Conservation (phyloP, 2,113 vertebrate species). For the Amblyornis subalaris region DNA sequence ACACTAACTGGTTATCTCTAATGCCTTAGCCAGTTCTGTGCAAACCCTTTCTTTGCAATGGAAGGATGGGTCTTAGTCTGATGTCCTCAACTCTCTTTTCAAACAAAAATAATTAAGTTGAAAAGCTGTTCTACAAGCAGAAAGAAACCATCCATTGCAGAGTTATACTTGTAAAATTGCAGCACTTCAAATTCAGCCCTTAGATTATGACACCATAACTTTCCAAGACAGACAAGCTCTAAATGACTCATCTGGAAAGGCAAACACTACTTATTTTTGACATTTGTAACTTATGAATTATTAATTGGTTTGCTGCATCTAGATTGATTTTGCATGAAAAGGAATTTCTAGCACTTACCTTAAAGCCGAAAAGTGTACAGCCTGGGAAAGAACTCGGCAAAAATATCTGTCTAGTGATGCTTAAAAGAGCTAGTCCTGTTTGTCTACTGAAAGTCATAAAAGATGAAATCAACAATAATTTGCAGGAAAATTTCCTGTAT, state of each 20-base stretch:
- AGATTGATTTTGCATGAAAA: conserved; percentile 21
- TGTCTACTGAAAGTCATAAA: not conserved
- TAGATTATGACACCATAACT: not conserved
- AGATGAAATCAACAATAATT: not conserved
- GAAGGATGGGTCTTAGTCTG: not conserved
- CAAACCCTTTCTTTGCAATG: not conserved
- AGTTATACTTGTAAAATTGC: not conserved
- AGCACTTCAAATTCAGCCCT: not conserved
- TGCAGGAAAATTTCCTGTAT: not conserved
- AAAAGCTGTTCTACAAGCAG: not conserved
- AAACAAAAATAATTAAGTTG: not conserved
- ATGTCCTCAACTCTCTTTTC: not conserved
- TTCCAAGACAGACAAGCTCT: not conserved
- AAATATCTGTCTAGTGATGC: not conserved
- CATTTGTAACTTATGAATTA: conserved; percentile 32
- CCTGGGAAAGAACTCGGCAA: not conserved
- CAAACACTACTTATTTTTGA: conserved; percentile 14
- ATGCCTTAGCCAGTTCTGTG: not conserved
- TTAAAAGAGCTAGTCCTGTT: not conserved
- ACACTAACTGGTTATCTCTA: not conserved
- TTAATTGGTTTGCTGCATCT: not conserved
- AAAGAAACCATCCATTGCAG: not conserved
- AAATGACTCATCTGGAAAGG: conserved; percentile 1
- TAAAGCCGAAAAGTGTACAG: not conserved
- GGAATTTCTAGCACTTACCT: not conserved